phyloP scores from a whole-genome alignment of 35 echinoderm and acorn worm species.

The Ophioderma brevispina region DNA sequence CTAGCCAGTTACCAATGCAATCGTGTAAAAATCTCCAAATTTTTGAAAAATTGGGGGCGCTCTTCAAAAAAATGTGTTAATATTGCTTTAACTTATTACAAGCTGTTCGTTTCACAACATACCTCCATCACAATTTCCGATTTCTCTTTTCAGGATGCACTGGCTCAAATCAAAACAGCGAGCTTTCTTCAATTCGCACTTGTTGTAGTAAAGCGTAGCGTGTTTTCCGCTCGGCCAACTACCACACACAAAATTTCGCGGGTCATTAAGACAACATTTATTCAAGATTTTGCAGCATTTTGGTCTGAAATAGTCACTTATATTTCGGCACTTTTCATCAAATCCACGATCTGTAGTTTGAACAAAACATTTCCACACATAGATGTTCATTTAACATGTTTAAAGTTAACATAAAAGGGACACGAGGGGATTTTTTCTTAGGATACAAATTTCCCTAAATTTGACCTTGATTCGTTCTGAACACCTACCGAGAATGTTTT shows the following conservation, averaged over 20 bases:
- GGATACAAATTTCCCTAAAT: too few species aligned
- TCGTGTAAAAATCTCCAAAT: too few species aligned
- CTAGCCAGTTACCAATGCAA: too few species aligned
- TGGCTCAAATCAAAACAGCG: background rate
- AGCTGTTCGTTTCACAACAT: too few species aligned
- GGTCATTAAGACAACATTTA: background rate
- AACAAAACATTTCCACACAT: background rate
- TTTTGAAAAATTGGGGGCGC: too few species aligned
- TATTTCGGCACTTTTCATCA: background rate
- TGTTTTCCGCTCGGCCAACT: background rate
- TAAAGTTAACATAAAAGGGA: too few species aligned
- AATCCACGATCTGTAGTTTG: background rate
- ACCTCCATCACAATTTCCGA: background rate
- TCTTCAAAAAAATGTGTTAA: too few species aligned
- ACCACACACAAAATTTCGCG: background rate
- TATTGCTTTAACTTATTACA: too few species aligned
- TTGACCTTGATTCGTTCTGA: too few species aligned
- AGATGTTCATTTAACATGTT: too few species aligned
- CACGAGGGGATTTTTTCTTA: too few species aligned
- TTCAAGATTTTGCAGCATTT: background rate
- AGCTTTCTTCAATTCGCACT: background rate
- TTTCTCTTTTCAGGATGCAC: background rate
- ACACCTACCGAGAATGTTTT: too few species aligned
- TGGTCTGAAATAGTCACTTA: background rate
- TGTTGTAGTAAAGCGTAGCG: background rate